Evolutionary conservation across 2,888 invertebrate species (phyloP), one percentile per base, ranked within the genome.

Genomic region (Protophormia terraenovae): DNA sequence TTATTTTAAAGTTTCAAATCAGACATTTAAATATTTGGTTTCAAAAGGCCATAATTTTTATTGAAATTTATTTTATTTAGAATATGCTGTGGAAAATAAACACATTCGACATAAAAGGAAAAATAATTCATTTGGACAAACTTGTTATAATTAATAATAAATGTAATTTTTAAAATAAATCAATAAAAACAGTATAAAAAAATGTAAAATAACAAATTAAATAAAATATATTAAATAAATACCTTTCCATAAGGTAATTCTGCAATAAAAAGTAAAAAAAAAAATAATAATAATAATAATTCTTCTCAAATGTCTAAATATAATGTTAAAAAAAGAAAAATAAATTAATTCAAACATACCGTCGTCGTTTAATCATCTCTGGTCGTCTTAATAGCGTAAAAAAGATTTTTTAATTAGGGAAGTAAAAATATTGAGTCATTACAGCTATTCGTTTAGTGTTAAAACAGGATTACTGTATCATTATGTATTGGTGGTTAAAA

Each of bases 241-340:
- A 87, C 86, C 83, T 83, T 84, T 82, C 66, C 84, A 55, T 60
- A 72, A 80, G 87, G 87, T 86, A 86, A 83, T 77, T 84, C 86
- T 87, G 84, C 14, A 86, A 84, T 58, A 58, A 76, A 79, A 55
- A n/a, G n/a, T n/a, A n/a, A 73, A 67, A 50, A 55, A 53, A 58
- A 24, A 73, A 55, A 73, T 12, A 67, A 72, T n/a, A n/a, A n/a
- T n/a, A n/a, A n/a, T n/a, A 60, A 50, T 24, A 66, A 27, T 8
- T 41, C 38, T 14, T 55, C n/a, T n/a, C 55, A 62, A 62, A 47
- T 24, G 7, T n/a, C 38, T 35, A 22, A 7, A 41, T 32, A 22
- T 41, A 32, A 60, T 45, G 0, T 58, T 50, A n/a, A 72, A n/a
- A n/a, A n/a, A n/a, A n/a, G n/a, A n/a, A n/a, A n/a, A 50, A 71